Percentiles rank a stretch among this genome's conserved stretches.
These are phyloP conservation scores for Coleophora deauratella DNA, from an alignment of 2,888 invertebrate genomes.

Conservation along the genomic window DNA sequence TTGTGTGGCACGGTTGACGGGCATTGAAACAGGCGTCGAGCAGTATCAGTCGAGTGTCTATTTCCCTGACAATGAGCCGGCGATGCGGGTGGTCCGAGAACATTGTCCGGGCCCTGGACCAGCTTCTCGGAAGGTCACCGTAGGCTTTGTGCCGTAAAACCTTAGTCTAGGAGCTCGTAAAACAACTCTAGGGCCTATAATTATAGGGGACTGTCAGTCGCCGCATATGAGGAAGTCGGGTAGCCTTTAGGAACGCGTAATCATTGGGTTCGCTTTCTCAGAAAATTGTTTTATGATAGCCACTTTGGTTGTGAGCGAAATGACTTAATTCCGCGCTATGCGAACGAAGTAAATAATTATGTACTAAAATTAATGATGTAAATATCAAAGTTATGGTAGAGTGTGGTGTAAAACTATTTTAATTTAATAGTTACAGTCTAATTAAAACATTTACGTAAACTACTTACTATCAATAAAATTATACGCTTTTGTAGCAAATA, in stretches of 20 bases:
- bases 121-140: constrained; percentile 62
- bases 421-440: no score
- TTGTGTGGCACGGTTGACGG: constrained; percentile 26
- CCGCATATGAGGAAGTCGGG: constrained; percentile 34
- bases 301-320: no score
- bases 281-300: constrained; percentile 14
- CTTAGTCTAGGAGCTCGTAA: constrained; percentile 51
- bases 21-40: constrained; percentile 27
- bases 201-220: constrained; percentile 37
- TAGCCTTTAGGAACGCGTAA: constrained; percentile 20
- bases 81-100: constrained; percentile 53
- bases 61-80: constrained; percentile 43
- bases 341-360: no score
- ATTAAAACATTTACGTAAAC: no score
- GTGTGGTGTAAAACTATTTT: no score
- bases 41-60: constrained; percentile 23
- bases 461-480: no score
- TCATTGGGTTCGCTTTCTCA: constrained; percentile 19
- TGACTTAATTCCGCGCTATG: no score
- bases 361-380: no score
- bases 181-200: constrained; percentile 41
- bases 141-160: constrained; percentile 36
- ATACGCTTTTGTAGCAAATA: no score
- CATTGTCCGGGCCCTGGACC: constrained; percentile 35
- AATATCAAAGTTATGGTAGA: no score